A percentile compares a stretch with the other conserved stretches of the same genome.
Evolutionary conservation across 2,797 vertebrate species (phyloP).

Genomic region (Crocidura indochinensis): DNA sequence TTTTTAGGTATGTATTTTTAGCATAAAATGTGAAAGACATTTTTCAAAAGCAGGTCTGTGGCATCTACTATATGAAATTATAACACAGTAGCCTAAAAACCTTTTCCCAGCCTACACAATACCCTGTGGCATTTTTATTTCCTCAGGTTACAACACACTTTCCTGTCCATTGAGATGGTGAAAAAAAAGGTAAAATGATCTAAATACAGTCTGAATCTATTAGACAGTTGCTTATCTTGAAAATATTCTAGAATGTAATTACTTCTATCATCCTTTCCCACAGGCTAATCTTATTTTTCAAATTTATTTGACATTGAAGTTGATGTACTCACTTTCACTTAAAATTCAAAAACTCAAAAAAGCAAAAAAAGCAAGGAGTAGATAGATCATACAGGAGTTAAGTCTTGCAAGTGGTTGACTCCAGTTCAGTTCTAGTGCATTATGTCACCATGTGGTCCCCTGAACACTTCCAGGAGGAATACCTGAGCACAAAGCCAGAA

Average conservation of each 20-base stretch:
- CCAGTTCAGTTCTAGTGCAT: no score
- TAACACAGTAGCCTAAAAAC: conserved; percentile 26
- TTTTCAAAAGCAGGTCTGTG: conserved; percentile 30
- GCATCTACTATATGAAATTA: conserved; percentile 21
- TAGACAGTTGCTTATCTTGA: not conserved
- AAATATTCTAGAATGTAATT: not conserved
- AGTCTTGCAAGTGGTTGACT: no score
- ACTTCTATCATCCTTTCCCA: conserved; percentile 38
- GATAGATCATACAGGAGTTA: no score
- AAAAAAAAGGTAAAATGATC: not conserved
- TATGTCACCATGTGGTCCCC: no score
- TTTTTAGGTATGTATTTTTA: conserved; percentile 63
- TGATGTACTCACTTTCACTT: conserved; percentile 17
- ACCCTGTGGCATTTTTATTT: not conserved
- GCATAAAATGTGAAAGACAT: conserved; percentile 8
- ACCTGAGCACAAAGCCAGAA: no score
- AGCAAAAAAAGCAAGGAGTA: no score
- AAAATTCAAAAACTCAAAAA: conserved; percentile 66
- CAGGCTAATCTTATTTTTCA: conserved; percentile 44
- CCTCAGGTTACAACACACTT: conserved; percentile 50
- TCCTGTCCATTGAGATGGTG: conserved; percentile 30
- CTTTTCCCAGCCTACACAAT: not conserved
- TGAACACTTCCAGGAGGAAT: no score
- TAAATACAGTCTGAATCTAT: conserved; percentile 44
- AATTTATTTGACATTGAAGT: conserved; percentile 60